A percentile compares a stretch with the other conserved stretches of the same genome.
Conservation (phyloP, 2,888 invertebrate genomes). For the Strigamia maritima region DNA sequence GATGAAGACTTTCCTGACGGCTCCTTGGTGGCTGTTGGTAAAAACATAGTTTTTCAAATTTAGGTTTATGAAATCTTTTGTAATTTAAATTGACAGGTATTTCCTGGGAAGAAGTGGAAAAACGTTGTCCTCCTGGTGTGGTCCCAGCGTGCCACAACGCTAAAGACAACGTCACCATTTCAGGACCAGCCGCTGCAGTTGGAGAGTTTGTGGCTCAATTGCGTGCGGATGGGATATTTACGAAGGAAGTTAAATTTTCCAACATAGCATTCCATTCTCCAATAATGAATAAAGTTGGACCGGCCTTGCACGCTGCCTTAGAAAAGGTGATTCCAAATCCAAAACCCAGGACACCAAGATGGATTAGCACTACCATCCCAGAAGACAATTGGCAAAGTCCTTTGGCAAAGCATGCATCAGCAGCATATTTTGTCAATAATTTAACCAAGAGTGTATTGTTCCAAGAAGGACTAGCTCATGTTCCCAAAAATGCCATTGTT, state of each 20-base stretch:
- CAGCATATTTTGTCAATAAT: conserved; percentile 95
- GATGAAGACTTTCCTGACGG: conserved; percentile 67
- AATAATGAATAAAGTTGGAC: conserved; percentile 81
- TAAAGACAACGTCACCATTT: conserved; percentile 87
- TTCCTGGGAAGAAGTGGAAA: conserved; percentile 76
- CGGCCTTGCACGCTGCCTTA: conserved; percentile 70
- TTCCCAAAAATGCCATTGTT: conserved; percentile 83
- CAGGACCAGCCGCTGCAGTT: conserved; percentile 74
- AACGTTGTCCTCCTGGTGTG: conserved; percentile 72
- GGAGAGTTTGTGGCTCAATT: conserved; percentile 67
- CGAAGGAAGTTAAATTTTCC: conserved; percentile 78
- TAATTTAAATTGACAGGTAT: too few relatives aligned
- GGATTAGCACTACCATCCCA: conserved; percentile 93
- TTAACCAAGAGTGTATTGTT: conserved; percentile 88
- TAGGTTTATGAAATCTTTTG: too few relatives aligned
- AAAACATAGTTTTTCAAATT: too few relatives aligned
- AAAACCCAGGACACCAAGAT: conserved; percentile 72
- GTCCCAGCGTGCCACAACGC: conserved; percentile 93
- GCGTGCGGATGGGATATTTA: conserved; percentile 73
- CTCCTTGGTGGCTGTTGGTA: conserved; percentile 94
- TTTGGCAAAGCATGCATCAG: conserved; percentile 76
- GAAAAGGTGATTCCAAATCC: conserved; percentile 63
- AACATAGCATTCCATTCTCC: conserved; percentile 93
- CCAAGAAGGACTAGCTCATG: conserved; percentile 77
- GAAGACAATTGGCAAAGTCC: conserved; percentile 75